Evolutionary conservation across 2,888 invertebrate species (phyloP).

Genomic region (Willowsia nigromaculata): DNA sequence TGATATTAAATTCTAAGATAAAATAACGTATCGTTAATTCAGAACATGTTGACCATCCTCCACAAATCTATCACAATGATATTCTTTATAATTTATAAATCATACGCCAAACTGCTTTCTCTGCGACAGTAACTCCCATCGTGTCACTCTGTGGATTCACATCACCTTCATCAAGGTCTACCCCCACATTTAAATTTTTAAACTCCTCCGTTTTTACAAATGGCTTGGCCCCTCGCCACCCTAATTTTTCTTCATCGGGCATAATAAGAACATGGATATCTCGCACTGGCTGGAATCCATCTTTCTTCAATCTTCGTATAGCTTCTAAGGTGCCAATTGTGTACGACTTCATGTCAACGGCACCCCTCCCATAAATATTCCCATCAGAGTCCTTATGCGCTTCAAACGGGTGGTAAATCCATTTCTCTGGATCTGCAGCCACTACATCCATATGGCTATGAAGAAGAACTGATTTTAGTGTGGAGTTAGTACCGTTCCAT

Average conservation of each 20-base stretch:
- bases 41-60: not conserved
- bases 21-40: slow-evolving; percentile 3
- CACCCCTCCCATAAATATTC: slow-evolving; percentile 92
- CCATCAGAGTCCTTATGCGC: slow-evolving; percentile 91
- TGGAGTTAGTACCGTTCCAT: slow-evolving; percentile 88
- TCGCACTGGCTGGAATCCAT: slow-evolving; percentile 83
- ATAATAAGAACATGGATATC: slow-evolving; percentile 84
- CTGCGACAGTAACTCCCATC: not conserved
- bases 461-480: slow-evolving; percentile 87
- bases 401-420: slow-evolving; percentile 93
- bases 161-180: slow-evolving; percentile 5
- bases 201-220: slow-evolving; percentile 89
- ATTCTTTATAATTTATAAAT: not conserved
- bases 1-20: slow-evolving; percentile 86
- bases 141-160: not conserved
- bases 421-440: slow-evolving; percentile 94
- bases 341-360: slow-evolving; percentile 91
- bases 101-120: slow-evolving; percentile 42
- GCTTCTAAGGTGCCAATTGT: slow-evolving; percentile 89
- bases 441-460: slow-evolving; percentile 99
- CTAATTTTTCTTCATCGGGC: not conserved
- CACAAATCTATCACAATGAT: not conserved
- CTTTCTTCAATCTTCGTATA: slow-evolving; percentile 83
- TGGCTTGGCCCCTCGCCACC: slow-evolving; percentile 86
- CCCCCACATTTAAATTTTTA: slow-evolving; percentile 82